A percentile compares a stretch with the other conserved stretches of the same genome.
Conservation (phyloP, 2,113 vertebrate species). For the Tragulus kanchil region DNA sequence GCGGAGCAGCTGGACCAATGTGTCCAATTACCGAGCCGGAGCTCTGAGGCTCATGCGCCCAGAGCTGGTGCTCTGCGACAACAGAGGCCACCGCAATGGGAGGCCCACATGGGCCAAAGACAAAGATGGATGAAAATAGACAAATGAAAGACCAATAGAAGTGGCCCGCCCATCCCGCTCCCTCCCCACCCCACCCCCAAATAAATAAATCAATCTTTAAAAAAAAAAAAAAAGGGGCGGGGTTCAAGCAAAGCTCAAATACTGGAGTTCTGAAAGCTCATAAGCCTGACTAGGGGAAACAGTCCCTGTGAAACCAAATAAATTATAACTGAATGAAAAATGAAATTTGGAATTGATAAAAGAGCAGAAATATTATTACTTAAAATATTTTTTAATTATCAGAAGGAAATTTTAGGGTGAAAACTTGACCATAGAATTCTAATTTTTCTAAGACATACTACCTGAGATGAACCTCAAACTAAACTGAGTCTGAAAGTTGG, state of each 20-base stretch:
- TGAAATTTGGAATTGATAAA: neutral
- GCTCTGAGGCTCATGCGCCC: too few relatives aligned
- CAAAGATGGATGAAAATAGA: too few relatives aligned
- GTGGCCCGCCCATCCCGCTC: too few relatives aligned
- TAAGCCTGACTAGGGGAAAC: neutral
- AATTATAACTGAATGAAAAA: neutral
- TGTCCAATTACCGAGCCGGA: too few relatives aligned
- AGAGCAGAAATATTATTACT: neutral
- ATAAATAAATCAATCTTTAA: too few relatives aligned
- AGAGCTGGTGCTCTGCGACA: too few relatives aligned
- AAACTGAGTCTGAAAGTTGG: neutral
- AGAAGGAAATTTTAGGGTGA: neutral
- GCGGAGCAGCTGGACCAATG: too few relatives aligned
- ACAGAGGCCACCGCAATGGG: too few relatives aligned
- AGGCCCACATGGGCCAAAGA: too few relatives aligned
- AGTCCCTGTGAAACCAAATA: neutral
- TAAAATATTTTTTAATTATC: neutral
- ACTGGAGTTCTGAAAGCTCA: neutral
- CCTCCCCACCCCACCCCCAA: too few relatives aligned
- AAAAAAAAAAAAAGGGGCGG: too few relatives aligned
- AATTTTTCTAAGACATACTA: neutral
- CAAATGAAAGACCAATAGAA: too few relatives aligned
- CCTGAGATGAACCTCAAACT: neutral
- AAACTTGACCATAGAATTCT: constrained; percentile 35
- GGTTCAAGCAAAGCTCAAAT: neutral